Evolutionary conservation across 2,888 invertebrate species (phyloP), one percentile per base, ranked within the genome.

Genomic region (Ophion ellenae): DNA sequence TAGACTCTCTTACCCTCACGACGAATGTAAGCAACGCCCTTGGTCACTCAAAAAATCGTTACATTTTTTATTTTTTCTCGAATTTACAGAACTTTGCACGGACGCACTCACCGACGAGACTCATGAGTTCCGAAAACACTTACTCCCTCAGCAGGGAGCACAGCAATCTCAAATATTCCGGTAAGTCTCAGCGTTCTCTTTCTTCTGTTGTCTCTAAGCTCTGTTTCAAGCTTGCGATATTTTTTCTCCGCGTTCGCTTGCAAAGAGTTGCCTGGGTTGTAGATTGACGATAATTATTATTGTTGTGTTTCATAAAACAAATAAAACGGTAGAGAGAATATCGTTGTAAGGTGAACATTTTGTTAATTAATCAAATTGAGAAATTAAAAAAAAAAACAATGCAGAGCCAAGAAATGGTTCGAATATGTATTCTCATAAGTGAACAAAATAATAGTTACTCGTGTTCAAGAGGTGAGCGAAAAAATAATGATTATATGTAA

Each of bases 41-140:
- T 14, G 11, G 17, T 14, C 53, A 53, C 53, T 53, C 14, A 47
- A 47, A 47, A 11, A 47, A 47, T 47, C 57, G 9, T 36, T 17
- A 32, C 11, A 36, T 45, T 40, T 9, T 36, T 53, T 63, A 76
- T 67, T 75, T 87, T 76, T 77, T 61, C 85, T 90, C 80, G 87
- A 79, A 75, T 87, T 93, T 93, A 69, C 93, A 94, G 94, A 94
- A 94, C 86, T 94, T 94, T 84, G 94, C 94, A 81, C 90, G 94
- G 87, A 94, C 94, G 87, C 94, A 94, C 87, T 94, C 94, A 53
- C 94, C 94, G 7, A 93, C 93, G 83, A 94, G 94, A 92, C 93
- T 94, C 89, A 94, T 94, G 94, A 92, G 93, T 90, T 92, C 93
- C 91, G 94, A 94, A 91, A 94, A 94, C 70, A 93, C 92, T 61